Evolutionary conservation across 2,113 vertebrate species (phyloP).

Genomic region (Gracilinanus agilis): DNA sequence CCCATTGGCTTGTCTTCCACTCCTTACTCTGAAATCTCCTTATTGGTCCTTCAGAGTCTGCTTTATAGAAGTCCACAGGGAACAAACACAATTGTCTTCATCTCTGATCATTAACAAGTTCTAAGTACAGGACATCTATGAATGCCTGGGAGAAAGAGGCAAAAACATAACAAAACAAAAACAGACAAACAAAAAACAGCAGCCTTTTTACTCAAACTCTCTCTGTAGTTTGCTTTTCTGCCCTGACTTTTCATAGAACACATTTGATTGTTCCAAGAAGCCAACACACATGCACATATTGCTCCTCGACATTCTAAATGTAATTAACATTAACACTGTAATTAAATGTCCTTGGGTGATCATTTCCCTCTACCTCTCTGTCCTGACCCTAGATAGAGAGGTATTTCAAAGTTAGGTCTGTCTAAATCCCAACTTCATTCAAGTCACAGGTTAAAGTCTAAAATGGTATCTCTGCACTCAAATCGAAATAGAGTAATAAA

Average conservation of each 20-base stretch:
- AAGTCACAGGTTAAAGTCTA: neutral
- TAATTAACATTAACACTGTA: neutral
- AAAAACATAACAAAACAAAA: no score
- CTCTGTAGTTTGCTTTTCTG: neutral
- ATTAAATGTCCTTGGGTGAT: neutral
- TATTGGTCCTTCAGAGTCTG: neutral
- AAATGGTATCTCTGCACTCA: neutral
- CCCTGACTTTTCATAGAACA: neutral
- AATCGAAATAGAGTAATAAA: neutral
- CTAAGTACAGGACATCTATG: neutral
- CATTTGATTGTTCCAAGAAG: neutral
- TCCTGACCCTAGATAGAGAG: neutral
- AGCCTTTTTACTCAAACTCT: neutral
- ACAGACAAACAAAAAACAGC: neutral
- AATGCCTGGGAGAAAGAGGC: neutral
- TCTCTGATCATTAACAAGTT: neutral
- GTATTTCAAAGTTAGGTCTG: neutral
- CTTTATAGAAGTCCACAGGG: no score
- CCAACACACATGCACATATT: neutral
- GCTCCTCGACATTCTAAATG: neutral
- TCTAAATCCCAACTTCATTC: neutral
- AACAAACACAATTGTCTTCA: neutral
- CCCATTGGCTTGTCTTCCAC: neutral
- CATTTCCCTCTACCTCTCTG: neutral
- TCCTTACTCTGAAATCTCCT: rapidly evolving